These are phyloP conservation scores for Psophia crepitans DNA, from an alignment of 2,113 vertebrate species.

Conservation along the genomic window DNA sequence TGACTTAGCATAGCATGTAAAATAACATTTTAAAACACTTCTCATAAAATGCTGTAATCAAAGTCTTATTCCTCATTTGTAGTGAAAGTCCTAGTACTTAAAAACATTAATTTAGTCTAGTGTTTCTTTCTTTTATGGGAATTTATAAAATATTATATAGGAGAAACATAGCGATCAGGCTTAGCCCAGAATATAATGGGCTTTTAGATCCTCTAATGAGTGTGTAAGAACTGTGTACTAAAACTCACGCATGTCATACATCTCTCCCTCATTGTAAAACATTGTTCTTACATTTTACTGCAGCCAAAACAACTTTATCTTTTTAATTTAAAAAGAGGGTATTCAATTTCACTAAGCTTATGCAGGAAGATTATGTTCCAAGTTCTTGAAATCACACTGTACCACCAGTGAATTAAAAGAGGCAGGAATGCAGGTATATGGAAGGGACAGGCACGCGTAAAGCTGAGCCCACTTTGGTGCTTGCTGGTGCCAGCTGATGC, in stretches of 20 bases:
- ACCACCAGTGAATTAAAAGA: background rate
- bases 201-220: constrained; percentile 34
- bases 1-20: background rate
- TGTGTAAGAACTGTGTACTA: background rate
- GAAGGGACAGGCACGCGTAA: background rate
- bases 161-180: background rate
- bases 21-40: background rate
- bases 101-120: constrained; percentile 10
- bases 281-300: constrained; percentile 29
- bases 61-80: background rate
- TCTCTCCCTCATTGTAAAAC: constrained; percentile 61
- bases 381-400: background rate
- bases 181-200: background rate
- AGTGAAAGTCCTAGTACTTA: background rate
- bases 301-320: constrained; percentile 41
- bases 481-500: background rate
- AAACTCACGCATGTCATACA: constrained; percentile 46
- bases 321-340: constrained; percentile 1
- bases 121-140: constrained; percentile 41
- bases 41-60: background rate
- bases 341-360: constrained; percentile 7
- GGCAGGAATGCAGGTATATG: background rate
- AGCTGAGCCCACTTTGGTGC: background rate
- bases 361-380: background rate
- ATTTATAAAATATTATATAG: constrained; percentile 55